Conservation (phyloP, 2,797 vertebrate genomes). For the Pogonophryne albipinna region DNA sequence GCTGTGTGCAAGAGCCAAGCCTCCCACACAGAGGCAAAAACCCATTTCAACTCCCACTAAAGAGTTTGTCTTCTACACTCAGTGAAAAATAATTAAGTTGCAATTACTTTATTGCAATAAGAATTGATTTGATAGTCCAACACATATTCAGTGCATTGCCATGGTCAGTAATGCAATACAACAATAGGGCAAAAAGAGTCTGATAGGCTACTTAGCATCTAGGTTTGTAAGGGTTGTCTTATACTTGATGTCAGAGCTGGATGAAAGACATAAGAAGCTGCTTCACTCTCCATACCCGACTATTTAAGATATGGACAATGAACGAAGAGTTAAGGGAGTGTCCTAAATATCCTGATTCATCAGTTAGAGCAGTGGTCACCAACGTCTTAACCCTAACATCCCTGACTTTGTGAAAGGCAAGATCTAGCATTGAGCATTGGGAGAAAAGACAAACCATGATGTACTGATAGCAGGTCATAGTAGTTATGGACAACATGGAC, state of each 20-base stretch:
- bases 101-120: conserved; percentile 2
- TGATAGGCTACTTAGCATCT: not conserved
- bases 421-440: too few relatives aligned
- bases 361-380: too few relatives aligned
- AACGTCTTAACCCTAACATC: too few relatives aligned
- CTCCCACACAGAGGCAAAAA: conserved; percentile 42
- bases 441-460: too few relatives aligned
- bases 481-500: conserved; percentile 46
- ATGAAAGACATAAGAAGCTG: too few relatives aligned
- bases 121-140: not conserved
- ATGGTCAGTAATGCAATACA: not conserved
- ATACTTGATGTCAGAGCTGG: not conserved
- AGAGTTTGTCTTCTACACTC: conserved; percentile 46
- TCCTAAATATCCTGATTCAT: too few relatives aligned
- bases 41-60: conserved; percentile 53
- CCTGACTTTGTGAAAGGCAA: too few relatives aligned
- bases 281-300: not conserved
- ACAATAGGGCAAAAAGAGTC: not conserved
- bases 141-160: not conserved
- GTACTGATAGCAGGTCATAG: not conserved
- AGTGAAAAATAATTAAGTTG: conserved; percentile 36
- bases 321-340: too few relatives aligned
- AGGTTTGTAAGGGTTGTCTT: not conserved
- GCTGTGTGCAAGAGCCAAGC: conserved; percentile 49
- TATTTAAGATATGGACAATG: not conserved